A percentile compares a stretch with the other conserved stretches of the same genome.
These are phyloP conservation scores for Artibeus lituratus DNA, from an alignment of 2,797 vertebrate genomes.

Conservation along the genomic window DNA sequence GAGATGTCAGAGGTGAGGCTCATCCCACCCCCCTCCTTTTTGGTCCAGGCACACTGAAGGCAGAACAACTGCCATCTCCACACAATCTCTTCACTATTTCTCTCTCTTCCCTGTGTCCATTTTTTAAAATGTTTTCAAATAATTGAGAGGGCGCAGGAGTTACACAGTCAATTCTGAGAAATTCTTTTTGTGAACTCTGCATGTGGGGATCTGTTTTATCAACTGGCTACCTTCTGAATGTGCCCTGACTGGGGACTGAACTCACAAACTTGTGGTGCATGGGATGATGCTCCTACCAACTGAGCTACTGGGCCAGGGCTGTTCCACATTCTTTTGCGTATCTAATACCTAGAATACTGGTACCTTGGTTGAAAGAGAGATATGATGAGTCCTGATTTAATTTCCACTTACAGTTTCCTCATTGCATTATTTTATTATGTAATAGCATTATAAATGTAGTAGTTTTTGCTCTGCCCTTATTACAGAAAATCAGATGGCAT, in stretches of 20 bases:
- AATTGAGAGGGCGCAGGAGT: not conserved
- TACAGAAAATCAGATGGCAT: not conserved
- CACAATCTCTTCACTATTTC: not conserved
- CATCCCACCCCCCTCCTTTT: not conserved
- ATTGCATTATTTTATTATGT: not conserved
- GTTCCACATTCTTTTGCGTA: not conserved
- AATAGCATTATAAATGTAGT: not conserved
- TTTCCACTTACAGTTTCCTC: not conserved
- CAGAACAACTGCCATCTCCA: not conserved
- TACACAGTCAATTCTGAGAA: not conserved
- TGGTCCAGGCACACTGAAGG: not conserved
- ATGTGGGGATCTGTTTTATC: not conserved
- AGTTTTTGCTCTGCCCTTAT: not conserved
- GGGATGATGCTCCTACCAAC: not conserved
- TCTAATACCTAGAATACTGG: not conserved
- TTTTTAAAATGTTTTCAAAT: not conserved
- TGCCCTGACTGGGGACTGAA: not conserved
- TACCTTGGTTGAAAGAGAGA: not conserved
- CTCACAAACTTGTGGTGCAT: not conserved
- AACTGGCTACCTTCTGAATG: not conserved
- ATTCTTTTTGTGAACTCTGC: not conserved
- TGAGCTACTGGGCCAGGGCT: not conserved
- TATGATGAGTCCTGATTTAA: not conserved
- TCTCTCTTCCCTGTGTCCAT: not conserved
- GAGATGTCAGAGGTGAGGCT: not conserved